Conservation (phyloP, 2,113 vertebrate species). For the Erythrocebus patas region DNA sequence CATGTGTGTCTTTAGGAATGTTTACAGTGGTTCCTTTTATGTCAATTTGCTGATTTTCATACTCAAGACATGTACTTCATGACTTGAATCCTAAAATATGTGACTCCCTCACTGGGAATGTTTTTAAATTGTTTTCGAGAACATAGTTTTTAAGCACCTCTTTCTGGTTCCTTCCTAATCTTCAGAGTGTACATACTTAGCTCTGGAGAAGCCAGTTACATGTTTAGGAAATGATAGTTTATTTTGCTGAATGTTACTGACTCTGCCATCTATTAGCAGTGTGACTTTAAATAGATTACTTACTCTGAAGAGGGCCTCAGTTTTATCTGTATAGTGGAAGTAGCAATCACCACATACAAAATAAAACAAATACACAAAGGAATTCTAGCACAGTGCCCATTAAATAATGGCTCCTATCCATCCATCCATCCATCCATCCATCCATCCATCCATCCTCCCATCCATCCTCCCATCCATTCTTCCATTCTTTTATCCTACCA, state of each 20-base stretch:
- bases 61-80: background rate
- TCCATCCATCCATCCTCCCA: background rate
- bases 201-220: background rate
- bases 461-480: background rate
- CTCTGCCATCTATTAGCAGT: background rate
- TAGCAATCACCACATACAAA: background rate
- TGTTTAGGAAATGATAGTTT: background rate
- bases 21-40: background rate
- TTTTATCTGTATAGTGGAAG: background rate
- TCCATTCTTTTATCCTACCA: background rate
- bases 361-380: background rate
- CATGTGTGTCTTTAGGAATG: background rate
- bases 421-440: background rate
- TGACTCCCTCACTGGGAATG: background rate
- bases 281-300: background rate
- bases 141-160: background rate
- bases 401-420: background rate
- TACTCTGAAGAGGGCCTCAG: background rate
- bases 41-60: background rate
- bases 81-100: background rate
- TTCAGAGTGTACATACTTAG: slow-evolving; percentile 11
- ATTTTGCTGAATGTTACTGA: background rate
- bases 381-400: background rate
- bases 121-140: background rate
- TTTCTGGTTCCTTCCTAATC: background rate